Evolutionary conservation across 2,113 vertebrate species (phyloP).

Genomic region (Oryzias melastigma): DNA sequence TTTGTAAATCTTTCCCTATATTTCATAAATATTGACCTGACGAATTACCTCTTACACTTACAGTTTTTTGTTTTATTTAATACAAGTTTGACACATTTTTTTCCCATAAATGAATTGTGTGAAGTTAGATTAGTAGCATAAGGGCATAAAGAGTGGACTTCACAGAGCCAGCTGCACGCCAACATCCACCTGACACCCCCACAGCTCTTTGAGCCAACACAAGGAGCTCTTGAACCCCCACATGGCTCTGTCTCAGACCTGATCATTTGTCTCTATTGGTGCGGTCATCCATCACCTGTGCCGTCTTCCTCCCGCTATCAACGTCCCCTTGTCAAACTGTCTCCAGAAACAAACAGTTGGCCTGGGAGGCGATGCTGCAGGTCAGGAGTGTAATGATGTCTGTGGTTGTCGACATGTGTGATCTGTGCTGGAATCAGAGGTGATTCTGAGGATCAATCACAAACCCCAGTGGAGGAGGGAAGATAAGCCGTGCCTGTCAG

Average conservation of each 20-base stretch:
- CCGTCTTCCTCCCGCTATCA: neutral
- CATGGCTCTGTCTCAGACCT: constrained; percentile 5
- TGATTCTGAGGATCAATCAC: constrained; percentile 36
- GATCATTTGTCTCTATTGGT: constrained; percentile 23
- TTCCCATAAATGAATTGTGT: no score
- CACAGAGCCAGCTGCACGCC: no score
- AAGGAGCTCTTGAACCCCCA: no score
- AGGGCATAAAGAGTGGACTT: no score
- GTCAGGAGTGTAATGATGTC: neutral
- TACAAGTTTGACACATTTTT: no score
- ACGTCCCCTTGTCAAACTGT: constrained; percentile 21
- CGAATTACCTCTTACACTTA: no score
- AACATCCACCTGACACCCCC: no score
- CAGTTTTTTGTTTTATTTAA: no score
- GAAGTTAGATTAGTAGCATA: no score
- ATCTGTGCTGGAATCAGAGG: constrained; percentile 20
- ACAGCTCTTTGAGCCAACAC: no score
- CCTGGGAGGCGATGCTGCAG: neutral
- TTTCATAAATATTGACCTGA: no score
- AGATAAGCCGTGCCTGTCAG: constrained; percentile 17
- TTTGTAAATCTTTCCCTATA: no score
- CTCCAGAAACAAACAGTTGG: constrained; percentile 19
- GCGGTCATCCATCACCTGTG: constrained; percentile 38
- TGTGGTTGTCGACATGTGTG: constrained; percentile 18
- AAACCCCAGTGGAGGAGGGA: constrained; percentile 27